These are phyloP conservation scores for Mythimna lalbum DNA, from an alignment of 2,888 invertebrate genomes.

Conservation along the genomic window DNA sequence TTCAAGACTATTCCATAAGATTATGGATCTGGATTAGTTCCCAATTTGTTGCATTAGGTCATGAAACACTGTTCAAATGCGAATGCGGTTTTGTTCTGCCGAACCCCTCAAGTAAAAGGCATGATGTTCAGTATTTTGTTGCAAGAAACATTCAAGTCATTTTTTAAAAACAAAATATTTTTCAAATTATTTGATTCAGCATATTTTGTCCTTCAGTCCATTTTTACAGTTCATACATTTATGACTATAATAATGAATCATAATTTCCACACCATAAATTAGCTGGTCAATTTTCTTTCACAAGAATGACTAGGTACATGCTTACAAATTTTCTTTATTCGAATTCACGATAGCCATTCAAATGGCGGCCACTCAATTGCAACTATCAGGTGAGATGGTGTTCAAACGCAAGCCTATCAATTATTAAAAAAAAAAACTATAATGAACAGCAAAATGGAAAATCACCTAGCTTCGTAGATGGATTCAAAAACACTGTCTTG, in stretches of 20 bases:
- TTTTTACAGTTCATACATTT: background rate
- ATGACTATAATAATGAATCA: slow-evolving; percentile 11
- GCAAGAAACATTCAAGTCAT: background rate
- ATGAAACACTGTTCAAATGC: no score
- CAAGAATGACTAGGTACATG: slow-evolving; percentile 9
- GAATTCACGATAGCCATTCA: background rate
- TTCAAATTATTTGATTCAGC: no score
- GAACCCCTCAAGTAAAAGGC: background rate
- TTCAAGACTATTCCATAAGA: no score
- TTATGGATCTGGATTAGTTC: background rate
- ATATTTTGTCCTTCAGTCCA: background rate
- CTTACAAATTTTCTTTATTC: slow-evolving; percentile 14
- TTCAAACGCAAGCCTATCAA: no score
- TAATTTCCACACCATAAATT: background rate
- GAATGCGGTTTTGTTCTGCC: background rate
- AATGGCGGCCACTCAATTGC: background rate
- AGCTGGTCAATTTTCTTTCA: slow-evolving; percentile 14
- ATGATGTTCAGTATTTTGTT: background rate
- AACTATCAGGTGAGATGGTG: no score
- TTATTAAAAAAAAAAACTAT: no score
- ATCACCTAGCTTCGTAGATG: background rate
- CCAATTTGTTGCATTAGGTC: background rate
- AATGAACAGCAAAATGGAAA: background rate
- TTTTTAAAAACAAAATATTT: background rate
- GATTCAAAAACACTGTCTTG: background rate